Evolutionary conservation across 1,140 invertebrate species (phyloP).

Genomic region (Argopecten irradians): DNA sequence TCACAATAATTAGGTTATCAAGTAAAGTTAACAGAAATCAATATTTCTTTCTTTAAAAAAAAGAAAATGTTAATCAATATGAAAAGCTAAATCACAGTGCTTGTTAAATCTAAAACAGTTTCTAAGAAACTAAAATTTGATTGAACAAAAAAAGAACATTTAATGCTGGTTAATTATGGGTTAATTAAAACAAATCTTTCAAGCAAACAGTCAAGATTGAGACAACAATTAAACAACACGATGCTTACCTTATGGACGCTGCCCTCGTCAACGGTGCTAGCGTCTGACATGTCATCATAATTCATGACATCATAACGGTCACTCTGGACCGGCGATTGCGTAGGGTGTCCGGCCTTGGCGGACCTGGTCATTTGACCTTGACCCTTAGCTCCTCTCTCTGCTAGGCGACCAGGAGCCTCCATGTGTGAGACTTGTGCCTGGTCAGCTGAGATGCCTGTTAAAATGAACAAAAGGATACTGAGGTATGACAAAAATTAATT

Average conservation of each 20-base stretch:
- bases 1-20: background rate
- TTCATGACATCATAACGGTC: conserved; percentile 37
- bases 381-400: conserved; percentile 45
- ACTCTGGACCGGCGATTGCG: conserved; percentile 37
- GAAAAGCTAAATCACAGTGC: background rate
- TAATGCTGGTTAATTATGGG: background rate
- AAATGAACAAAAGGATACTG: background rate
- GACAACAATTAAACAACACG: background rate
- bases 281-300: conserved; percentile 45
- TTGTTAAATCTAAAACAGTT: background rate
- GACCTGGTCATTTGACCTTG: conserved; percentile 37
- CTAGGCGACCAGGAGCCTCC: conserved; percentile 40
- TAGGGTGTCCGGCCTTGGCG: conserved; percentile 40
- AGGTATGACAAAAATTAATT: no score
- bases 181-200: background rate
- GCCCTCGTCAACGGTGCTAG: conserved; percentile 47
- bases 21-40: background rate
- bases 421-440: conserved; percentile 31
- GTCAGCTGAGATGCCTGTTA: conserved; percentile 36
- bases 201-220: background rate
- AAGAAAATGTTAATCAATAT: background rate
- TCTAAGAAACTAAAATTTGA: background rate
- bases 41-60: background rate
- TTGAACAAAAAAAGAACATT: background rate
- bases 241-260: conserved; percentile 47